phyloP scores from a whole-genome alignment of 2,113 vertebrate genomes.

The Plestiodon gilberti region DNA sequence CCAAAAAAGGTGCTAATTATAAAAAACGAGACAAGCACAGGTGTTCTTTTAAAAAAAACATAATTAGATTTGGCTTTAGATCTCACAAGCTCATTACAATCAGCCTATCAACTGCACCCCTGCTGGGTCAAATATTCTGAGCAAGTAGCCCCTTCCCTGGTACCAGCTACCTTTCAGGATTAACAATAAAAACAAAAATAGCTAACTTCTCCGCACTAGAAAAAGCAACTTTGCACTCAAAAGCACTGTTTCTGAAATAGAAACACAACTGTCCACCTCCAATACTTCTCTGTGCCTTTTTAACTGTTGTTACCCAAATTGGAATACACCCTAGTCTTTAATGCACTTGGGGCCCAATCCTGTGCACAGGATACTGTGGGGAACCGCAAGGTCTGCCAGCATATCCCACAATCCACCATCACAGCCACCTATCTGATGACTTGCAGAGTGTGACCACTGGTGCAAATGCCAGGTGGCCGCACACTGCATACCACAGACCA shows the following conservation, averaged over 20 bases:
- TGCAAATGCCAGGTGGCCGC: no score
- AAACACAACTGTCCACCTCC: background rate
- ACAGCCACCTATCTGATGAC: no score
- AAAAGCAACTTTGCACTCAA: background rate
- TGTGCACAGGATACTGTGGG: no score
- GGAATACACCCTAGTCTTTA: background rate
- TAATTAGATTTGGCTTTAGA: background rate
- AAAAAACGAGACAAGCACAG: background rate
- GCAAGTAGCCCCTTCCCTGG: background rate
- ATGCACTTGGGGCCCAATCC: no score
- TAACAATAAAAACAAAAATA: background rate
- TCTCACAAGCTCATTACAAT: background rate
- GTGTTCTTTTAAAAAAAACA: background rate
- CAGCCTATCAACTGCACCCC: background rate
- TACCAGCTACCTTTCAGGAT: background rate
- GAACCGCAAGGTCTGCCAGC: no score
- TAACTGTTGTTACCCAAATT: background rate
- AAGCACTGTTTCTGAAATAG: background rate
- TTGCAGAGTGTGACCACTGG: no score
- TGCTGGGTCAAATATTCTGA: background rate
- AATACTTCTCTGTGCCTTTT: background rate
- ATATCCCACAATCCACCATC: no score
- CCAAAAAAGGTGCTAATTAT: background rate
- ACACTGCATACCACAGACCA: no score
- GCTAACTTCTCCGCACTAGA: background rate